These are phyloP conservation scores for Origma solitaria DNA, from an alignment of 2,113 vertebrate species.

Conservation along the genomic window DNA sequence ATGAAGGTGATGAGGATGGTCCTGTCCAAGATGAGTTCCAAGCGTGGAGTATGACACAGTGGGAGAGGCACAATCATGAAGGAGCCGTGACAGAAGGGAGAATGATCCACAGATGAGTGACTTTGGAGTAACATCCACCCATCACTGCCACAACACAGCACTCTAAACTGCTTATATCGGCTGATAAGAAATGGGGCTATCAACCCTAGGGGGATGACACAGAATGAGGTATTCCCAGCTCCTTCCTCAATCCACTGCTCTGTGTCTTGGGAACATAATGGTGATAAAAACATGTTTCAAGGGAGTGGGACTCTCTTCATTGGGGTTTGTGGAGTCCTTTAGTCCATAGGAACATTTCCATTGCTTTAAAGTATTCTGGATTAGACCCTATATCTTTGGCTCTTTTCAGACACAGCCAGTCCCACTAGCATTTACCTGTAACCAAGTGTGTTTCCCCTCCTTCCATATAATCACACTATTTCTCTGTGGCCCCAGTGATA, in stretches of 20 bases:
- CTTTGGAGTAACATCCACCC: neutral
- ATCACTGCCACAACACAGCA: neutral
- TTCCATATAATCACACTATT: neutral
- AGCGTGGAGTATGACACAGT: fast-evolving
- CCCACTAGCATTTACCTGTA: neutral
- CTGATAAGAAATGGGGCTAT: neutral
- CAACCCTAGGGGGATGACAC: neutral
- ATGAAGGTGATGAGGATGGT: neutral
- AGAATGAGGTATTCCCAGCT: neutral
- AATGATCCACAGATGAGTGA: neutral
- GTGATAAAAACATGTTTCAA: neutral
- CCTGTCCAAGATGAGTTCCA: neutral
- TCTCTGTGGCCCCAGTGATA: neutral
- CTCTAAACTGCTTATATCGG: neutral
- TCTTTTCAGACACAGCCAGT: neutral
- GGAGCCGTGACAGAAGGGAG: neutral
- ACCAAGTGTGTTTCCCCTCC: neutral
- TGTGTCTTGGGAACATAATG: fast-evolving
- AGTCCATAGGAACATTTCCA: neutral
- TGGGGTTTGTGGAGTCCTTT: fast-evolving
- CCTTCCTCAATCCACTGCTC: neutral
- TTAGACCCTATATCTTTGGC: neutral
- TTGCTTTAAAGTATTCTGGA: neutral
- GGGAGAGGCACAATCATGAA: neutral
- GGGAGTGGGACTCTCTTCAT: neutral